phyloP scores from a whole-genome alignment of 2,888 invertebrate species.

The Melanostoma mellinum region DNA sequence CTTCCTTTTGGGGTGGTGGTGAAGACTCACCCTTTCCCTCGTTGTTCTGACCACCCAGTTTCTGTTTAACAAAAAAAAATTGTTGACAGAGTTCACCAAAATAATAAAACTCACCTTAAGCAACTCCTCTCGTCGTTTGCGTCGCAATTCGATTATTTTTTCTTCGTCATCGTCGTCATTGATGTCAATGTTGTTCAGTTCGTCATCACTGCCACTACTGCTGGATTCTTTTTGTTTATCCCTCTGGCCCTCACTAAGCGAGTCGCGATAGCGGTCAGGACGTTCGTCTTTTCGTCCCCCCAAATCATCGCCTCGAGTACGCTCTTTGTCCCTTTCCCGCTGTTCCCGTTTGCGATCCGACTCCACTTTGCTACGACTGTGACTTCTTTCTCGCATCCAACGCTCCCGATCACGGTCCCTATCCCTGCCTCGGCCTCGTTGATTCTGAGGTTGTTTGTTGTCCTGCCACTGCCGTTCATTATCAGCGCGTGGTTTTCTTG shows the following conservation, averaged over 20 bases:
- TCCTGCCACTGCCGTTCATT: constrained; percentile 55
- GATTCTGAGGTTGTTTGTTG: constrained; percentile 37
- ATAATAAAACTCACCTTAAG: constrained; percentile 86
- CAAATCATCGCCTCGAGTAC: constrained; percentile 76
- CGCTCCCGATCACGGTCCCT: constrained; percentile 78
- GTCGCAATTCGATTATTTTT: constrained; percentile 93
- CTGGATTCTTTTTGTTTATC: constrained; percentile 84
- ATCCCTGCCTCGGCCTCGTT: constrained; percentile 80
- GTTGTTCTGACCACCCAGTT: constrained; percentile 73
- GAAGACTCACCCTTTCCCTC: background rate
- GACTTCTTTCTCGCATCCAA: constrained; percentile 79
- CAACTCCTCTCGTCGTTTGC: constrained; percentile 93
- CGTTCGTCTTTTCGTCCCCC: constrained; percentile 79
- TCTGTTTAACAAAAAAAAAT: constrained; percentile 72
- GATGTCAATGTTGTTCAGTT: constrained; percentile 87
- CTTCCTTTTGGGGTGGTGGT: constrained; percentile 25
- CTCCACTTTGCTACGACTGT: constrained; percentile 81
- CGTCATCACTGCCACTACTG: constrained; percentile 87
- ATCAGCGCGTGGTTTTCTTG: constrained; percentile 68
- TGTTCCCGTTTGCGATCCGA: constrained; percentile 79
- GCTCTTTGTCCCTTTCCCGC: constrained; percentile 79
- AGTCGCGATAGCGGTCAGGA: constrained; percentile 86
- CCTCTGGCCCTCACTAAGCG: constrained; percentile 91
- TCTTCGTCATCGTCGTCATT: constrained; percentile 96
- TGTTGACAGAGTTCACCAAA: background rate